Evolutionary conservation across 1,140 invertebrate species (phyloP).

Genomic region (Venturia canescens): DNA sequence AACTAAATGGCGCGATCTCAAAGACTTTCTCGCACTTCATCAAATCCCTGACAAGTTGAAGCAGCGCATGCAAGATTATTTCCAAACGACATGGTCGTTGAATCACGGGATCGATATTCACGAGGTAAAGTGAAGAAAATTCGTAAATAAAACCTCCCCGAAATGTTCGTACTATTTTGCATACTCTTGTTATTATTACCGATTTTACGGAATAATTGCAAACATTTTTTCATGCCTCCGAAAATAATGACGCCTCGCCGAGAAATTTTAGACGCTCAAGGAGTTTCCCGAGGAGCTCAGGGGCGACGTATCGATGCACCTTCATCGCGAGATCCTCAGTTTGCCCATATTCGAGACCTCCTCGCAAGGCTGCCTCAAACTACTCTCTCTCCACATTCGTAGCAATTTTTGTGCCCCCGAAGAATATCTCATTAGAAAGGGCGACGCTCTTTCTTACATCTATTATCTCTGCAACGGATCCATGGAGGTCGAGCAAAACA

Average conservation of each 20-base stretch:
- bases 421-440: conserved; percentile 97
- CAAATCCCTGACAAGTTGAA: conserved; percentile 97
- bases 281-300: conserved; percentile 97
- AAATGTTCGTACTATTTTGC: too few species aligned
- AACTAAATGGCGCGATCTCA: conserved; percentile 96
- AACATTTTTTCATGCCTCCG: too few species aligned
- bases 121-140: conserved; percentile 80
- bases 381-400: conserved; percentile 92
- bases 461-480: conserved; percentile 98
- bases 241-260: background rate
- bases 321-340: conserved; percentile 95
- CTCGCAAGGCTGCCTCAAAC: conserved; percentile 93
- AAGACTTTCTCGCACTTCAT: conserved; percentile 98
- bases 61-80: conserved; percentile 98
- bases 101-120: conserved; percentile 99
- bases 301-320: conserved; percentile 96
- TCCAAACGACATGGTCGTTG: conserved; percentile 98
- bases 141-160: too few species aligned
- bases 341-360: conserved; percentile 96
- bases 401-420: conserved; percentile 97
- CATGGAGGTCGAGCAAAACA: conserved; percentile 98
- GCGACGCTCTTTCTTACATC: conserved; percentile 96
- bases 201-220: too few species aligned
- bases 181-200: too few species aligned
- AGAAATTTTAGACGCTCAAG: conserved; percentile 89